Base-by-base conservation (phyloP, 1,140 invertebrate species). In the Cylas formicarius region DNA sequence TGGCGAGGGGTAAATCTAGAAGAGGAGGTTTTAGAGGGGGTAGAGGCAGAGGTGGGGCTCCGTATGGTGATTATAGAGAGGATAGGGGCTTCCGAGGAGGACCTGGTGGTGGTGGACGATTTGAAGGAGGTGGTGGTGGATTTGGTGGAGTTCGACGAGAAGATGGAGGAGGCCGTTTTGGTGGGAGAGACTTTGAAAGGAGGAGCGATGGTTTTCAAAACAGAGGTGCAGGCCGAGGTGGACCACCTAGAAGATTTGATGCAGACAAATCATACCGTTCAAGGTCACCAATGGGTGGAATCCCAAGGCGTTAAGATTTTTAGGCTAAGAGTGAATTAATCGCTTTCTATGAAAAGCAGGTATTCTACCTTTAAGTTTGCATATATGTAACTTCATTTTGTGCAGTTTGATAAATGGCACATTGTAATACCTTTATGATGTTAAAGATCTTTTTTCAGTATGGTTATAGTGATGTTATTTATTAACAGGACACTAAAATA, bases 1-100 rank as follows among this genome's bases (percentile, higher is more conserved):
- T 90, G 51, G 86, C 83, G 21, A 76, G 84, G 47, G 84, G 83
- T 40, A 75, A 81, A 42, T 71, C 75, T 38, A 70, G 79, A 8
- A 68, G 72, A 11, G 65, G 73, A 20, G 66, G 68, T 49, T 62
- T 73, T 39, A 67, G 72, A 33, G 66, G 72, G 19, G 69, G 73
- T 13, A 43, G 59, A 10, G 43, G 57, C 19, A 38, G 57, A 21
- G 45, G 57, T 3, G 53, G 59, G 13, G 49, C 55, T n/a, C 35
- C 52, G 10, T 48, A 53, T 2, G 43, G 50, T 11, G 29, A 38
- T 26, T 53, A 44, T 31, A 50, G 57, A 46, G 39, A 42, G 4
- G 44, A 47, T 19, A 32, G 41, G 21, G 44, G 47, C 19, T 28
- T 55, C 7, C 46, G 58, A 16, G 52, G 57, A 7, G 40, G 52